phyloP scores from a whole-genome alignment of 2,888 invertebrate genomes.

The Drosophila anomelani region DNA sequence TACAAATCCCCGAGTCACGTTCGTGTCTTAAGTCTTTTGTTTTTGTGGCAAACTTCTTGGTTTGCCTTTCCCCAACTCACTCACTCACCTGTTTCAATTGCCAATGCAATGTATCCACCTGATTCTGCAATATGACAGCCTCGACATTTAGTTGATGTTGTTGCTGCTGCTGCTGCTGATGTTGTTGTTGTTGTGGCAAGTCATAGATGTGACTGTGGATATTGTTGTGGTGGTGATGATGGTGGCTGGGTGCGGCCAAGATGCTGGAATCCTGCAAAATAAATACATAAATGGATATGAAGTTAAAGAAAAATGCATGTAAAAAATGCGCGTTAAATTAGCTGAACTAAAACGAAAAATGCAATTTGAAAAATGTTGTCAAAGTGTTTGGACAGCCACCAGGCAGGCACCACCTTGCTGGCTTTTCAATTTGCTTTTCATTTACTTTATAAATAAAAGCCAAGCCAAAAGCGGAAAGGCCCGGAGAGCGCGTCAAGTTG shows the following conservation, averaged over 20 bases:
- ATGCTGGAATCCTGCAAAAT: slow-evolving; percentile 65
- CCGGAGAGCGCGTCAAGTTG: slow-evolving; percentile 27
- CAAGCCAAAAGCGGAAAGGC: slow-evolving; percentile 41
- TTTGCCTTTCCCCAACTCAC: slow-evolving; percentile 20
- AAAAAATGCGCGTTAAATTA: slow-evolving; percentile 71
- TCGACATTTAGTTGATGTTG: slow-evolving; percentile 85
- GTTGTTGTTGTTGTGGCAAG: slow-evolving; percentile 43
- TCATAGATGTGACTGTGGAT: slow-evolving; percentile 44
- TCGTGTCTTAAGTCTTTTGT: slow-evolving; percentile 71
- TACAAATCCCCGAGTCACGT: slow-evolving; percentile 58
- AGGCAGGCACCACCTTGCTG: slow-evolving; percentile 10
- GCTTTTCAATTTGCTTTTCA: slow-evolving; percentile 41
- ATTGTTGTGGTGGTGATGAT: slow-evolving; percentile 39
- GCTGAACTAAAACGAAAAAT: slow-evolving; percentile 38
- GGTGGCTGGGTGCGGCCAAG: slow-evolving; percentile 63
- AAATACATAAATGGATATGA: slow-evolving; percentile 18
- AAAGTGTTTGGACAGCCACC: slow-evolving; percentile 37
- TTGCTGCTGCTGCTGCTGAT: slow-evolving; percentile 52
- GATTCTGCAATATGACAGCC: slow-evolving; percentile 87
- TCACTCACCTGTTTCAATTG: slow-evolving; percentile 88
- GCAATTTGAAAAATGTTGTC: slow-evolving; percentile 73
- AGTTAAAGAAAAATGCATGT: slow-evolving; percentile 19
- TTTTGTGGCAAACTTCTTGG: slow-evolving; percentile 13
- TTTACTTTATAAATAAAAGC: too few species aligned
- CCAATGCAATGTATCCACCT: slow-evolving; percentile 89